phyloP scores from a whole-genome alignment of 1,140 invertebrate genomes.

The Cepaea nemoralis region DNA sequence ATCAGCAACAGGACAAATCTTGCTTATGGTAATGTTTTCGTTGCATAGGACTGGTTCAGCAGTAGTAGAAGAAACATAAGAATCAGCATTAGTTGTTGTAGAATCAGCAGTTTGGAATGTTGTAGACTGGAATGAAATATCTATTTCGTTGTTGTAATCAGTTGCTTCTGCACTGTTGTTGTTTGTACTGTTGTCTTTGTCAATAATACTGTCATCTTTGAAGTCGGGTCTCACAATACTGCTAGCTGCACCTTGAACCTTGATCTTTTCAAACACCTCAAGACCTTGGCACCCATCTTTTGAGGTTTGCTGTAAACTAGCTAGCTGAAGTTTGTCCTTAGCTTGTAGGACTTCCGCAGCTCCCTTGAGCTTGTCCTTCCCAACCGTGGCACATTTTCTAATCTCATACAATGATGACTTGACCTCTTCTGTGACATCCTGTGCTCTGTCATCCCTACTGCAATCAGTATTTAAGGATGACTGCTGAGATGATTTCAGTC shows the following conservation, averaged over 20 bases:
- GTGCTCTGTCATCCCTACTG: not conserved
- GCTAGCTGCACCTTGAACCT: not conserved
- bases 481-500: constrained; percentile 35
- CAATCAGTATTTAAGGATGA: not conserved
- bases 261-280: not conserved
- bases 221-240: not conserved
- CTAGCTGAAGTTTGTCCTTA: not conserved
- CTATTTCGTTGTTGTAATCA: constrained; percentile 32
- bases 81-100: not conserved
- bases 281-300: not conserved
- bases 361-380: not conserved
- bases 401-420: not conserved
- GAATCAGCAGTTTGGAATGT: constrained; percentile 4
- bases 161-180: constrained; percentile 21
- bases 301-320: not conserved
- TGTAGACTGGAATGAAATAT: not conserved
- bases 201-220: constrained; percentile 1
- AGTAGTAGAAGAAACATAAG: not conserved
- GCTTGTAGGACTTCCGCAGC: not conserved
- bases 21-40: not conserved
- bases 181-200: constrained; percentile 25
- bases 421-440: not conserved
- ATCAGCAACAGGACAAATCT: not conserved
- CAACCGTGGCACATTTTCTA: not conserved
- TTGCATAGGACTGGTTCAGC: constrained; percentile 6